A percentile compares a stretch with the other conserved stretches of the same genome.
These are phyloP conservation scores for Rapana venosa DNA, from an alignment of 2,888 invertebrate species.

Conservation along the genomic window DNA sequence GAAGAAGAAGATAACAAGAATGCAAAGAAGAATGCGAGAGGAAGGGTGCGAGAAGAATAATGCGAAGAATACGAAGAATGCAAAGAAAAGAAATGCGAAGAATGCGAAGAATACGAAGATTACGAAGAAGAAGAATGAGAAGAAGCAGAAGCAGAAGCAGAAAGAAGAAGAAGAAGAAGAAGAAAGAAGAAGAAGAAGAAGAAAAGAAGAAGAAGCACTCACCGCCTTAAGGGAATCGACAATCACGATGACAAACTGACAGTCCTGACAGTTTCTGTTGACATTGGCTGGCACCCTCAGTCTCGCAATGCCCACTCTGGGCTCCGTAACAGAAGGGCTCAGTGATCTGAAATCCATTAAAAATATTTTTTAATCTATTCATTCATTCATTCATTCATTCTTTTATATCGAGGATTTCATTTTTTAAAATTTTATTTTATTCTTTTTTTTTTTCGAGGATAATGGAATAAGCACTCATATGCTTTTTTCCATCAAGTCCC, in stretches of 20 bases:
- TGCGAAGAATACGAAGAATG: neutral
- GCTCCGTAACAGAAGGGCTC: constrained; percentile 59
- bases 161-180: too few species aligned
- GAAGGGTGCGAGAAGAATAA: neutral
- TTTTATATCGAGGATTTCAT: too few species aligned
- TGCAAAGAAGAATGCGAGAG: too few species aligned
- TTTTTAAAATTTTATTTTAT: too few species aligned
- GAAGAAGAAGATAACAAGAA: neutral
- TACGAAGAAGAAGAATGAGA: neutral
- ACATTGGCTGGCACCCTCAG: constrained; percentile 82
- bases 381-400: too few species aligned
- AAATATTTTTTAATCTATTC: too few species aligned
- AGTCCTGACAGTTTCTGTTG: constrained; percentile 82
- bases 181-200: too few species aligned
- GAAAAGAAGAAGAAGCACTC: constrained; percentile 20
- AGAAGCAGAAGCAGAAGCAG: too few species aligned
- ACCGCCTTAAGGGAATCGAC: constrained; percentile 78
- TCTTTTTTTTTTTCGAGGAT: too few species aligned
- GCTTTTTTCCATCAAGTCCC: too few species aligned
- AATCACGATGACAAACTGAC: constrained; percentile 82
- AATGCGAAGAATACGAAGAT: neutral
- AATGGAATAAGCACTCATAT: too few species aligned
- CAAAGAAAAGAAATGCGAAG: too few species aligned
- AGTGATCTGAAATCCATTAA: constrained; percentile 64
- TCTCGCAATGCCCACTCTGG: constrained; percentile 66